Conservation (phyloP, 2,113 vertebrate species). For the Chamaetylas fuelleborni region DNA sequence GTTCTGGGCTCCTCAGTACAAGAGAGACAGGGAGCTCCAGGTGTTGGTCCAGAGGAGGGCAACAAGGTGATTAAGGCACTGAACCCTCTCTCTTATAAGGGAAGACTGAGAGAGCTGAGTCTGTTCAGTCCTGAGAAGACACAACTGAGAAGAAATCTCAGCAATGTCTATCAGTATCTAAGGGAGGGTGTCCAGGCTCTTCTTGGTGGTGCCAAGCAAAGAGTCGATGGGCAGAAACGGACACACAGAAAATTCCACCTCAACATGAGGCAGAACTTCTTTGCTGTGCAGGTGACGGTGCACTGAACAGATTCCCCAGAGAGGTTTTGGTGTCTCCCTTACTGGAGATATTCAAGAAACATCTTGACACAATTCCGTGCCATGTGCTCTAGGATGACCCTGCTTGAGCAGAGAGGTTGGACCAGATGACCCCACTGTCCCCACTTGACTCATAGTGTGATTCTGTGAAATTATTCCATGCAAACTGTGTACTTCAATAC, state of each 20-base stretch:
- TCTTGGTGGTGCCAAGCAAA: accelerated
- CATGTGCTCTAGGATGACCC: not conserved
- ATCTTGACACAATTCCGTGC: not conserved
- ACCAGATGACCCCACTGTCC: not conserved
- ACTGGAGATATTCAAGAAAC: not conserved
- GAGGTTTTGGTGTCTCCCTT: not conserved
- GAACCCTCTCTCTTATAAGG: accelerated
- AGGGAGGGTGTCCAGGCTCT: not conserved
- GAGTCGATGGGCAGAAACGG: not conserved
- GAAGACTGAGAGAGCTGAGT: not conserved
- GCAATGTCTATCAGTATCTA: not conserved
- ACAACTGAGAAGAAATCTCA: not conserved
- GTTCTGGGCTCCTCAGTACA: not conserved
- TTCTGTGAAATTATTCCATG: not conserved
- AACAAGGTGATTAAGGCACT: not conserved
- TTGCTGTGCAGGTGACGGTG: accelerated
- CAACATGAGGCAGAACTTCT: not conserved
- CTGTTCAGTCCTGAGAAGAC: not conserved
- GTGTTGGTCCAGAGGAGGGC: accelerated
- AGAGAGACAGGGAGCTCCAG: not conserved
- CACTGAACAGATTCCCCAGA: not conserved
- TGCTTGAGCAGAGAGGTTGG: not conserved
- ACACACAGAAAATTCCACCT: not conserved
- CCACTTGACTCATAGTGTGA: not conserved
- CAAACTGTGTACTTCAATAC: not conserved